These are phyloP conservation scores for Dryas iulia DNA, from an alignment of 1,140 invertebrate genomes.

Conservation along the genomic window DNA sequence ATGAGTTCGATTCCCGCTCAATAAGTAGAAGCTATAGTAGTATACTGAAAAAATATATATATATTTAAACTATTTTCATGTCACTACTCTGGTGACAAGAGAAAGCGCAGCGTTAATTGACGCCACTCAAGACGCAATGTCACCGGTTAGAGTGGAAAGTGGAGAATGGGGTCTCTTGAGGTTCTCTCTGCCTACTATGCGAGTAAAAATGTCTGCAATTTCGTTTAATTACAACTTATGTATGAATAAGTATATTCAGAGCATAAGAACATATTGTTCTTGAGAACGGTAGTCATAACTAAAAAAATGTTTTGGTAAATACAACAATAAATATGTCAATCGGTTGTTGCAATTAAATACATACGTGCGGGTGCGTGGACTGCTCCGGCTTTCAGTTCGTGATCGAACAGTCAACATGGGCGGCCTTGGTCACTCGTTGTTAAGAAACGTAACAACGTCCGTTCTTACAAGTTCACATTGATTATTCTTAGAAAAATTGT, in stretches of 20 bases:
- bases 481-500: background rate
- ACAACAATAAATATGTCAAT: background rate
- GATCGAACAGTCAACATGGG: constrained; percentile 25
- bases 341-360: background rate
- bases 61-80: too few relatives aligned
- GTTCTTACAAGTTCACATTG: background rate
- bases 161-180: too few relatives aligned
- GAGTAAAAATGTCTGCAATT: too few relatives aligned
- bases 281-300: background rate
- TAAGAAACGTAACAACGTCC: background rate
- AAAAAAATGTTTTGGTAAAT: background rate
- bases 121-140: too few relatives aligned
- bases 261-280: background rate
- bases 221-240: background rate
- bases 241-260: too few relatives aligned
- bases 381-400: constrained; percentile 28
- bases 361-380: background rate
- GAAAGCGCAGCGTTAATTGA: too few relatives aligned
- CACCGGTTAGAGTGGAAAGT: too few relatives aligned
- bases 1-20: too few relatives aligned
- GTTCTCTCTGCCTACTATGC: too few relatives aligned
- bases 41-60: too few relatives aligned
- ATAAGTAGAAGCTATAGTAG: too few relatives aligned
- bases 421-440: constrained; percentile 17
- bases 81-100: too few relatives aligned